Evolutionary conservation across 1,140 invertebrate species (phyloP), one percentile per base, ranked within the genome.

Genomic region (Thaumetopoea pityocampa): DNA sequence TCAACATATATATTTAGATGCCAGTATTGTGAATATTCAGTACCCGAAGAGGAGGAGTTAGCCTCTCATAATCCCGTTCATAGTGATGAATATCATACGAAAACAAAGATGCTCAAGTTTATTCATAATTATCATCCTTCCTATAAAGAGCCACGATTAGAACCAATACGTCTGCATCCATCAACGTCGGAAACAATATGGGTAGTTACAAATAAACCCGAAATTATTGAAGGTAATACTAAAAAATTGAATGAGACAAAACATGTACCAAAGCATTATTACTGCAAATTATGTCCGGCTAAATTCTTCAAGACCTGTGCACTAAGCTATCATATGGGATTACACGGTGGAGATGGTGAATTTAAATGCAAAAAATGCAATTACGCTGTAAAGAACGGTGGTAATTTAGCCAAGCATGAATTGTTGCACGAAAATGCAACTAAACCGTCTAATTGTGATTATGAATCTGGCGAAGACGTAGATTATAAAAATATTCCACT

Each of bases 291-390:
- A 67, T 93, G 92, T 63, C 91, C 92, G 15, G 87, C 91, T 6
- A 87, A 89, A 54, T 92, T 92, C 59, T 87, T 91, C 51, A 90
- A 93, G 81, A 78, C 86, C 38, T 87, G 90, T 32, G 89, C 91
- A 30, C 72, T 95, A 30, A 89, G 90, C 35, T 93, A 93, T 61
- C 94, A 96, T 51, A 85, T 89, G 61, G 89, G 89, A 4, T 70
- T 94, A 27, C 92, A 93, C 42, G 90, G 91, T 0, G 88, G 90
- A 1, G 87, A 89, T 9, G 90, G 90, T 11, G 86, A 89, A 9
- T 90, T 90, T 61, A 92, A 91, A 46, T 97, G 95, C 64, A 88
- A 89, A n/a, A 89, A 92, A 47, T 97, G 95, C 77, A 92, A 92
- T 64, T 97, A 96, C 72, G 89, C 90, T 15, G 92, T 93, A 0